Base-by-base conservation (phyloP, 2,888 invertebrate species). In the Arge pagana region DNA sequence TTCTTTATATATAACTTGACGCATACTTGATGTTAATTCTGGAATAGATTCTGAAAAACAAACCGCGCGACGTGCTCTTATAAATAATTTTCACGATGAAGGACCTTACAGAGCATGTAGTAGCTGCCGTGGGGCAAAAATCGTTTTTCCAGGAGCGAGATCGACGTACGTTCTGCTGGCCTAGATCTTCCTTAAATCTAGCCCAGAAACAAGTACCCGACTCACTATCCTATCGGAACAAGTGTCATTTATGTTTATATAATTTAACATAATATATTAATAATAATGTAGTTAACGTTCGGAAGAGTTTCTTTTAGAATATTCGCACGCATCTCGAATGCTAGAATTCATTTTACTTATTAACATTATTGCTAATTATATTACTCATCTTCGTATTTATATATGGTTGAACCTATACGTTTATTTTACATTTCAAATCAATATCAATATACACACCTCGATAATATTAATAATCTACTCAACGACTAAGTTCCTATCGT, bases 351-450 rank as follows among this genome's bases (percentile, higher is more conserved):
- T 49, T 55, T 55, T 28, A 53, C 60, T 58, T 54, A 50, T 53
- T 56, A 55, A 60, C 56, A 51, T 62, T 67, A 65, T 64, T 65
- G 60, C 67, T 65, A 62, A 59, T 62, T 63, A 62, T 53, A 52
- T 63, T 62, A 63, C 57, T 62, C 59, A 56, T 63, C 64, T 56
- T 64, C 57, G 55, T 57, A 50, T 50, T 36, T 45, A 33, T 48
- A 48, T 43, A 31, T 59, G 60, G 57, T 55, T 61, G 60, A 54
- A 63, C 58, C 65, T 63, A 61, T 64, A 67, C 61, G 66, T 66
- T 71, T 70, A 67, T 67, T 61, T 66, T 67, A 67, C 67, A 67
- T 63, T 62, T 66, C 60, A 67, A 70, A 63, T 66, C 58, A 66
- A 64, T 67, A 64, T 65, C 57, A 62, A 60, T 63, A 58, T 64